Base-by-base conservation (phyloP, 2,797 vertebrate species). In the Emydoidea blandingii region DNA sequence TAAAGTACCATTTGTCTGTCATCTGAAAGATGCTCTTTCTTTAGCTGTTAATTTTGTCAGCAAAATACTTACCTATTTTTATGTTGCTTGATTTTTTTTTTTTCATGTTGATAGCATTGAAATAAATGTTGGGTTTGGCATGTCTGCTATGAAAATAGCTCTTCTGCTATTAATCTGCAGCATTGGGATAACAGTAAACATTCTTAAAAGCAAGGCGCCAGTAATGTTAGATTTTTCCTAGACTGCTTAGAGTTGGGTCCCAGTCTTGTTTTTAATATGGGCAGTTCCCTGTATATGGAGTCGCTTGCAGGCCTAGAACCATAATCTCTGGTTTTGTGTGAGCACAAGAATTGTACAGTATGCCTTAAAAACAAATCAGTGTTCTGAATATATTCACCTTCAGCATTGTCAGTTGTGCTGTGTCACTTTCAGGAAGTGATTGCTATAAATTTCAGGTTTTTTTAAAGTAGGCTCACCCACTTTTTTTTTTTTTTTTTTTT, bases 121-220 rank as follows among this genome's bases (percentile, higher is more conserved):
- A 5, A 79, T 54, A 54, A 31, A 65, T 23, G 89, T 92, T 91
- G 11, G 87, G 59, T 86, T 86, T 95, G 92, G 57, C 87, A 87
- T 90, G 91, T 92, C 92, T 97, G 96, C 76, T 87, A 88, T 89
- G 96, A 91, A 59, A 72, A 14, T 18, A 54, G 92, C 89, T 94
- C 57, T 86, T 91, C 94, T 95, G 18, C 68, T 96, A 53, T 65
- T 92, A 93, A 95, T 97, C 37, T 96, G 85, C 92, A 93, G 86
- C 76, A 90, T 85, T 89, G 79, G 79, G 83, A 85, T 93, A 86
- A 87, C 96, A 96, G 94, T 94, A 97, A 97, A 96, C 93, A 96
- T 95, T 68, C 65, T 97, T 96, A 95, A 83, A 96, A 88, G 94
- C 65, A 68, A 91, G 96, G 95, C 96, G 95, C 93, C 23, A 44